Base-by-base conservation (phyloP, 2,888 invertebrate species). In the Cataglyphis altisquamis region DNA sequence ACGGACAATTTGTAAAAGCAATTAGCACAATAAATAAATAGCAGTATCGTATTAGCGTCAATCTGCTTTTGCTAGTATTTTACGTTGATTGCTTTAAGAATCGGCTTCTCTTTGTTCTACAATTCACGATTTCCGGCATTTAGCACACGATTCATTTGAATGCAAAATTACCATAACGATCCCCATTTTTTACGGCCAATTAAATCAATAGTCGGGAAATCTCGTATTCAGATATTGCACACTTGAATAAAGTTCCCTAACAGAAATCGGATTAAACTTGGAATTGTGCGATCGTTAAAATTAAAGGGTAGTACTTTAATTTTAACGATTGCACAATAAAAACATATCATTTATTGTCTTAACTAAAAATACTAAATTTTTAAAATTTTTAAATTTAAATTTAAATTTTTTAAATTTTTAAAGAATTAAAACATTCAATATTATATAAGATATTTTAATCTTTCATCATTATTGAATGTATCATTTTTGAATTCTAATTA, bases 191-290 rank as follows among this genome's bases (percentile, higher is more conserved):
- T 41, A 57, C 55, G 45, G 57, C 6, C 60, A 80, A 73, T 80
- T 80, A 74, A 78, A 78, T 32, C 10, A 32, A 67, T 48, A 8
- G 21, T 1, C 18, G 78, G 10, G 78, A 10, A 72, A 45, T 12
- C 2, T 70, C 15, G n/a, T 29, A 41, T 45, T 55, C 29, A 29
- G 41, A 66, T 41, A 77, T 55, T 55, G 32, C 73, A 15, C 25
- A 73, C 32, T 73, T 73, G 45, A 78, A 73, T 78, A 78, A 78
- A 78, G 32, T 29, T 10, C 66, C 9, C 6, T 75, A n/a, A 60
- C 6, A 36, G 45, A 45, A 60, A 18, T 29, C 12, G 12, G 32
- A 4, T 4, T 25, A 18, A 45, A 74, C 5, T 25, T 45, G 15
- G 8, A 25, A n/a, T n/a, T n/a, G n/a, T n/a, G n/a, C n/a, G n/a